Evolutionary conservation across 30 jellyfish, hydroid and myxozoan species (phyloP).

Genomic region (Phacellophora camtschatica): DNA sequence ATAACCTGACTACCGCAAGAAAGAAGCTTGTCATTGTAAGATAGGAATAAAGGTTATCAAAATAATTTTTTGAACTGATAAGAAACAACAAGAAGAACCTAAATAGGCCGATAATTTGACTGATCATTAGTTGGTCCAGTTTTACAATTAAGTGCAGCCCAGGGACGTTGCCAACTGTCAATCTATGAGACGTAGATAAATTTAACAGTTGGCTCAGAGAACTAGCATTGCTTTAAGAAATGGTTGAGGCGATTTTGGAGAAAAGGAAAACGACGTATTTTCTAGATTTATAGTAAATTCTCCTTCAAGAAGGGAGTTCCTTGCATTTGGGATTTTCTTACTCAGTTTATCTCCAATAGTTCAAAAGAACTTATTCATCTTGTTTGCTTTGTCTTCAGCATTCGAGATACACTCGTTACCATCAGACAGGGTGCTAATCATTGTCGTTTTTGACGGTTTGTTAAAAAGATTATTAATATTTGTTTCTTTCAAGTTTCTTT

Average conservation of each 20-base stretch:
- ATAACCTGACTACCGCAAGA: neutral
- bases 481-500: conserved; percentile 8
- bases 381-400: neutral
- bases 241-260: conserved; percentile 16
- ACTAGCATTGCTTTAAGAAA: conserved; percentile 14
- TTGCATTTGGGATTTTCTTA: neutral
- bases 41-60: neutral
- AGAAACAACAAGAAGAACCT: neutral
- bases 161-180: neutral
- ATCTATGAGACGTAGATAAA: neutral
- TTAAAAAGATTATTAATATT: neutral
- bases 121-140: neutral
- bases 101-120: neutral
- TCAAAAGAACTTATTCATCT: neutral
- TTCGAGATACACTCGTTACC: neutral
- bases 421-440: conserved; percentile 14
- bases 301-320: conserved; percentile 3
- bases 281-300: conserved; percentile 7
- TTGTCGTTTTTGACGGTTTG: neutral
- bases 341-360: conserved; percentile 12
- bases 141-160: neutral
- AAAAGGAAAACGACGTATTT: neutral
- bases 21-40: neutral
- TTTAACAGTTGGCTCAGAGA: conserved; percentile 2
- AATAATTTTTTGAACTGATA: neutral